These are phyloP conservation scores for Elysia chlorotica DNA, from an alignment of 1,140 invertebrate genomes.

Conservation along the genomic window DNA sequence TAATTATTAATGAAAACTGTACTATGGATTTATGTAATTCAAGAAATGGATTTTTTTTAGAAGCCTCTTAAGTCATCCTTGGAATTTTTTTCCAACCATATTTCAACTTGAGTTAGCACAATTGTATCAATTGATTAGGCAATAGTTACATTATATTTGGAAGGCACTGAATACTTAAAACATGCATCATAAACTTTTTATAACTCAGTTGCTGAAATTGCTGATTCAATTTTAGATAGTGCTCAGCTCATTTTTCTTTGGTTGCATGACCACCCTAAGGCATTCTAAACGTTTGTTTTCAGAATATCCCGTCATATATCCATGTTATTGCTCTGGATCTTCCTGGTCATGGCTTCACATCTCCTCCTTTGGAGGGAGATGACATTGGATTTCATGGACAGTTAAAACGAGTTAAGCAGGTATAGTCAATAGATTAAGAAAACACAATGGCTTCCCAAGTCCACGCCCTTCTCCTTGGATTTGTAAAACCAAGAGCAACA, in stretches of 20 bases:
- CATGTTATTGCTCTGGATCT: constrained; percentile 51
- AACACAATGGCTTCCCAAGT: too few species aligned
- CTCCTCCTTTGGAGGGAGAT: constrained; percentile 36
- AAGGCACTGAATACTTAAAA: too few species aligned
- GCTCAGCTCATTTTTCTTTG: neutral
- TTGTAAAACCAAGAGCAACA: too few species aligned
- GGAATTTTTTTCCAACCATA: neutral
- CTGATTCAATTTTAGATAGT: too few species aligned
- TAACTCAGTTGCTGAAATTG: too few species aligned
- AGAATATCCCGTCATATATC: constrained; percentile 41
- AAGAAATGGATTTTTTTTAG: neutral
- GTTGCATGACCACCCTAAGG: too few species aligned
- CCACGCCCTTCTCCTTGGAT: too few species aligned
- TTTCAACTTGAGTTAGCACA: neutral
- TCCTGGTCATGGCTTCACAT: constrained; percentile 50
- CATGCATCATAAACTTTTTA: too few species aligned
- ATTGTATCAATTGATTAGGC: neutral
- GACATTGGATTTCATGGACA: constrained; percentile 30
- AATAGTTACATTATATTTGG: neutral
- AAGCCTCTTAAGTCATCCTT: neutral
- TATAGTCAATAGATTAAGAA: too few species aligned
- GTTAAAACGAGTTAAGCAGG: constrained; percentile 4
- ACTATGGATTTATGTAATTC: neutral
- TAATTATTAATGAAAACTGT: neutral
- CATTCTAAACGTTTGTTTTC: too few species aligned